phyloP scores from a whole-genome alignment of 1,140 invertebrate species.

The Homalodisca vitripennis region DNA sequence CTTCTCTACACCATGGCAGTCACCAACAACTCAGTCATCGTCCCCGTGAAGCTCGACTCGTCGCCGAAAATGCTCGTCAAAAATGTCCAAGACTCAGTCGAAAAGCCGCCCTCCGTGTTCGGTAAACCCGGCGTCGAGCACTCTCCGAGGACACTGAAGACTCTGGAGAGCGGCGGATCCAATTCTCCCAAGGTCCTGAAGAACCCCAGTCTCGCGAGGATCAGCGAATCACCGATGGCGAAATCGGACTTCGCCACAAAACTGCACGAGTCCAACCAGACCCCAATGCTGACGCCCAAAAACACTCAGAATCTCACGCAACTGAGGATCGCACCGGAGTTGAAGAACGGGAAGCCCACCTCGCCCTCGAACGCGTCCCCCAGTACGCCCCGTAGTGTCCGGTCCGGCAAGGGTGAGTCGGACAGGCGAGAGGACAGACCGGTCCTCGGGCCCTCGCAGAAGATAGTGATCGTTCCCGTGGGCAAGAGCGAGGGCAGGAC shows the following conservation, averaged over 20 bases:
- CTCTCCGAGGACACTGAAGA: too few relatives aligned
- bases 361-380: background rate
- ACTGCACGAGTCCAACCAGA: constrained; percentile 14
- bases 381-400: background rate
- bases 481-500: constrained; percentile 25
- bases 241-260: background rate
- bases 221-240: background rate
- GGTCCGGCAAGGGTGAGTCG: background rate
- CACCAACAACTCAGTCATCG: too few relatives aligned
- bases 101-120: too few relatives aligned
- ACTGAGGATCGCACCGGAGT: constrained; percentile 12
- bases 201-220: background rate
- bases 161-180: too few relatives aligned
- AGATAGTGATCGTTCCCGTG: constrained; percentile 33
- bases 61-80: too few relatives aligned
- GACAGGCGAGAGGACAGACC: constrained; percentile 8
- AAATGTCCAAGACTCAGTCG: too few relatives aligned
- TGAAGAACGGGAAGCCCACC: constrained; percentile 3
- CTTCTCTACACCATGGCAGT: too few relatives aligned
- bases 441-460: constrained; percentile 23
- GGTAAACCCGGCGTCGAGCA: too few relatives aligned
- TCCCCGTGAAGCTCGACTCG: too few relatives aligned
- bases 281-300: background rate
- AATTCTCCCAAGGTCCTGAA: background rate
- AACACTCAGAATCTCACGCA: constrained; percentile 5